Evolutionary conservation across 1,140 invertebrate genomes (phyloP).

Genomic region (Steinernema feltiae): DNA sequence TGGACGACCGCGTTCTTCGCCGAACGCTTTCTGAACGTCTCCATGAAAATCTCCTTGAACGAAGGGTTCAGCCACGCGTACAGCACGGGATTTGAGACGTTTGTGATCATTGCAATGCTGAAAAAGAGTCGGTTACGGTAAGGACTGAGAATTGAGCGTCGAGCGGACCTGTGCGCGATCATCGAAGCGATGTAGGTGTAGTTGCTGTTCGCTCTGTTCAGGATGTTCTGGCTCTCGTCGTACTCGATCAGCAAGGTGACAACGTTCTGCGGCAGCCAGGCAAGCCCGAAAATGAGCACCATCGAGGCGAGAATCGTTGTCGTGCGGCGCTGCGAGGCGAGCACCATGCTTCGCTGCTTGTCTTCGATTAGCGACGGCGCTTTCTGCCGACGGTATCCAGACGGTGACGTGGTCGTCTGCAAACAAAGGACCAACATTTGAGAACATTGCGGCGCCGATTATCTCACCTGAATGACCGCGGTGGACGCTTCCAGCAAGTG

Average conservation of each 20-base stretch:
- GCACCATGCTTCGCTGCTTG: slow-evolving; percentile 31
- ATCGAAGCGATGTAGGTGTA: slow-evolving; percentile 51
- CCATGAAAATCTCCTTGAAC: slow-evolving; percentile 90
- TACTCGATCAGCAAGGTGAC: slow-evolving; percentile 77
- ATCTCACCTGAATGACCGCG: slow-evolving; percentile 9
- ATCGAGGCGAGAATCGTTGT: slow-evolving; percentile 89
- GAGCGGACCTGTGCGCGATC: slow-evolving; percentile 43
- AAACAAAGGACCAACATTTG: background rate
- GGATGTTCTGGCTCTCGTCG: slow-evolving; percentile 62
- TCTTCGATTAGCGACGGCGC: slow-evolving; percentile 24
- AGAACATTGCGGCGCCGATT: slow-evolving; percentile 8
- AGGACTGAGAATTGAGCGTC: background rate
- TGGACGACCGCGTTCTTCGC: background rate
- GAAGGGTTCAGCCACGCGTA: slow-evolving; percentile 98
- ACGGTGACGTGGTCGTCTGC: background rate
- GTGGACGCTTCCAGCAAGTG: slow-evolving; percentile 26
- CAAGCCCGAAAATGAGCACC: slow-evolving; percentile 86
- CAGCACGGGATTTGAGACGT: slow-evolving; percentile 86
- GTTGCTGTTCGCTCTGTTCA: slow-evolving; percentile 33
- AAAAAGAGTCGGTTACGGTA: background rate
- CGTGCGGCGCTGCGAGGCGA: slow-evolving; percentile 68
- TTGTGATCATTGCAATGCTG: slow-evolving; percentile 81
- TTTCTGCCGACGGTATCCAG: background rate
- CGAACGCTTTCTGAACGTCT: slow-evolving; percentile 58
- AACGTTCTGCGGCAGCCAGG: slow-evolving; percentile 86